A percentile compares a stretch with the other conserved stretches of the same genome.
Conservation (phyloP, 2,113 vertebrate species). For the Piaya cayana region DNA sequence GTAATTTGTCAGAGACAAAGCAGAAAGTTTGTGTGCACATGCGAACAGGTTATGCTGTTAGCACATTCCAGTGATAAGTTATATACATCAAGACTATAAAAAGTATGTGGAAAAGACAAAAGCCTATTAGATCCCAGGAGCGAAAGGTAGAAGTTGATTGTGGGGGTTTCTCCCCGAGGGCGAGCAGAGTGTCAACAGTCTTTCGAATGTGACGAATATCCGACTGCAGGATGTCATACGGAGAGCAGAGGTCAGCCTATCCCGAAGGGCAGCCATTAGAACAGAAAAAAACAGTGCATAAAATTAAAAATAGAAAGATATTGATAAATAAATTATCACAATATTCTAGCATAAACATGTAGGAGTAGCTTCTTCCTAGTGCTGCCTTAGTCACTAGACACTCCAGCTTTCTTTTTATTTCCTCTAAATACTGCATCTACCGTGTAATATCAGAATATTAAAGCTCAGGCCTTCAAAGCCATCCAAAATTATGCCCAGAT, state of each 20-base stretch:
- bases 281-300: constrained; percentile 81
- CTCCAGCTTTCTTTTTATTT: neutral
- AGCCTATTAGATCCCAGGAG: constrained; percentile 92
- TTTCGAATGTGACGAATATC: constrained; percentile 86
- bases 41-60: constrained; percentile 81
- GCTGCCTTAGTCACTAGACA: constrained; percentile 21
- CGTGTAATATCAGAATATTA: neutral
- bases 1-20: constrained; percentile 65
- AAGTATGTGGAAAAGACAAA: constrained; percentile 91
- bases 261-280: constrained; percentile 77
- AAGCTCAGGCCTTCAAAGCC: neutral
- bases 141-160: constrained; percentile 87
- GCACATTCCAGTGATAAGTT: constrained; percentile 90
- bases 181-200: constrained; percentile 87
- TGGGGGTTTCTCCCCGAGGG: constrained; percentile 81
- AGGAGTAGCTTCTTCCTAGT: constrained; percentile 21
- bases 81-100: constrained; percentile 89
- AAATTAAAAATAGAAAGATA: constrained; percentile 76
- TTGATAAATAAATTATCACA: constrained; percentile 67
- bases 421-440: neutral
- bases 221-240: constrained; percentile 93
- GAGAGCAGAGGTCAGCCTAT: constrained; percentile 93
- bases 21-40: constrained; percentile 66
- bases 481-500: neutral
- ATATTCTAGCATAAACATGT: constrained; percentile 61